Conservation (phyloP, 2,797 vertebrate genomes). For the Philypnodon macrostomus region DNA sequence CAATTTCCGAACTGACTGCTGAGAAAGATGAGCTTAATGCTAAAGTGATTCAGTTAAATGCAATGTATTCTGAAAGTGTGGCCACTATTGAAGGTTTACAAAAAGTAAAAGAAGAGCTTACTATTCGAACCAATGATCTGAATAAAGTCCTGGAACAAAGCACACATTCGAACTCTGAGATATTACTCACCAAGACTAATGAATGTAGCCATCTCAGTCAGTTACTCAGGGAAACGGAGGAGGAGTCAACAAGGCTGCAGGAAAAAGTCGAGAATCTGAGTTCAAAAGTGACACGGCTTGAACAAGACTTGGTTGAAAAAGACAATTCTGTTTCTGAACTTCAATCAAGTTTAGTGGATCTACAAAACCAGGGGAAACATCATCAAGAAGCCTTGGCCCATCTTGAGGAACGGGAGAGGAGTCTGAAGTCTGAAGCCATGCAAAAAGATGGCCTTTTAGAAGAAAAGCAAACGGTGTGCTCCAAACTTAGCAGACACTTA, state of each 20-base stretch:
- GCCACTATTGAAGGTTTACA: conserved; percentile 62
- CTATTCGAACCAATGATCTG: conserved; percentile 60
- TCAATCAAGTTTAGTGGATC: conserved; percentile 42
- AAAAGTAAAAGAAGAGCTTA: conserved; percentile 74
- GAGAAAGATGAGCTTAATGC: conserved; percentile 64
- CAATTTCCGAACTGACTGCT: conserved; percentile 51
- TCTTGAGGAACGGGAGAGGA: conserved; percentile 70
- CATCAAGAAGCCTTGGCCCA: conserved; percentile 67
- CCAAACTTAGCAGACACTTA: conserved; percentile 51
- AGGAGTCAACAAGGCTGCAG: conserved; percentile 54
- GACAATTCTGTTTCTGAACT: conserved; percentile 57
- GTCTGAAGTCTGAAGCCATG: conserved; percentile 61
- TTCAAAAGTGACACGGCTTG: conserved; percentile 61
- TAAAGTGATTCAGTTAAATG: conserved; percentile 62
- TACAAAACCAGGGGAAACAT: conserved; percentile 55
- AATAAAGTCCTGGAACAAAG: conserved; percentile 71
- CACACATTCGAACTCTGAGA: conserved; percentile 67
- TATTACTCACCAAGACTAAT: conserved; percentile 75
- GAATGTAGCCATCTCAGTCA: conserved; percentile 71
- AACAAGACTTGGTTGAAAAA: conserved; percentile 53
- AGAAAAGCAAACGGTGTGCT: conserved; percentile 59
- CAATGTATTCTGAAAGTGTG: conserved; percentile 52
- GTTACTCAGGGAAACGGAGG: conserved; percentile 68
- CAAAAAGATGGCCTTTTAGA: conserved; percentile 61
- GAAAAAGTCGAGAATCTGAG: conserved; percentile 67